Evolutionary conservation across 2,888 invertebrate genomes (phyloP), one percentile per base, ranked within the genome.

Genomic region (Zaprionus bogoriensis): DNA sequence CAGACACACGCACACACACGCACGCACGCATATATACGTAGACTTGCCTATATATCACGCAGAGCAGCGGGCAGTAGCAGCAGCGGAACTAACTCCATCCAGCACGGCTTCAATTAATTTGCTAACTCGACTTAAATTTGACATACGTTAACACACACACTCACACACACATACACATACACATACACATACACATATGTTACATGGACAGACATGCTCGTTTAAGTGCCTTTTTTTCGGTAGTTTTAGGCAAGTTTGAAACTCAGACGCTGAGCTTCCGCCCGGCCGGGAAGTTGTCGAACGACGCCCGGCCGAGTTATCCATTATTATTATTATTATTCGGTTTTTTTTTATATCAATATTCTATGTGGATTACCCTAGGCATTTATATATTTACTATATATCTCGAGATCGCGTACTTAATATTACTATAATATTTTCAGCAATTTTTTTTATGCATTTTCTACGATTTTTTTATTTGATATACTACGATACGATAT

Each of bases 191-290:
- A 36, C 32, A 32, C 14, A 14, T 7, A 36, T 27, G 14, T 17
- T 36, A 17, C 3, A 9, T n/a, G n/a, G n/a, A n/a, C n/a, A n/a
- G n/a, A n/a, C n/a, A n/a, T n/a, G n/a, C n/a, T n/a, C n/a, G n/a
- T n/a, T 53, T 65, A 44, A 25, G 5, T 9, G 17, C 25, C 61
- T 55, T 58, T 72, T 66, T 65, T 57, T 68, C 5, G n/a, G 6
- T 60, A 52, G 44, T 47, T 58, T 23, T 51, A 45, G 55, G 38
- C 23, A 57, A 64, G 59, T 74, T 82, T 48, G 63, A 77, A 73
- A 70, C 75, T 78, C 82, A 78, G 76, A 47, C 75, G 67, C 48
- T 74, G 77, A 86, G 77, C 82, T 81, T 79, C 71, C 76, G 62
- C 28, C 38, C 28, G 47, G 60, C 54, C 57, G 54, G 42, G 59